Conservation (phyloP, 2,113 vertebrate genomes). For the Ivindomyrus marchei region DNA sequence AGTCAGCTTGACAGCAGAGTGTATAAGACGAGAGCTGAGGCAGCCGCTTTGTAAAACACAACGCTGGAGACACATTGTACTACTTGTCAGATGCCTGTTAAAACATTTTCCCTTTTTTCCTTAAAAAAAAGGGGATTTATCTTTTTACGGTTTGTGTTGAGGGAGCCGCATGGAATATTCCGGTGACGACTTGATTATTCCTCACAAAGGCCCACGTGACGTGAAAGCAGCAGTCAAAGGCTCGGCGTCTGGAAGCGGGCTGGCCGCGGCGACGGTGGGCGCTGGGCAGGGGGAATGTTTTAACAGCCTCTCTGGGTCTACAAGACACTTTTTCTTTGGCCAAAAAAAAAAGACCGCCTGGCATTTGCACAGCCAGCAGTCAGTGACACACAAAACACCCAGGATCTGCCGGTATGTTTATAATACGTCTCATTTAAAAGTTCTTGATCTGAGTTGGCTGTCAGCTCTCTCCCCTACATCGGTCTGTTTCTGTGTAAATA, state of each 20-base stretch:
- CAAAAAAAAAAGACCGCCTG: background rate
- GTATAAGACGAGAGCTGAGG: background rate
- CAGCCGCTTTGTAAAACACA: background rate
- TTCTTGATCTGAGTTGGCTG: constrained; percentile 12
- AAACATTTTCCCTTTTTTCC: background rate
- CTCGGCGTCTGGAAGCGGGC: background rate
- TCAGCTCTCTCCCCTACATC: constrained; percentile 7
- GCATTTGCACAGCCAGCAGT: constrained; percentile 3
- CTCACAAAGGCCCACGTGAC: background rate
- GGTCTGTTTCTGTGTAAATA: constrained; percentile 20
- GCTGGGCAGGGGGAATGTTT: background rate
- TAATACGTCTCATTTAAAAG: constrained; percentile 13
- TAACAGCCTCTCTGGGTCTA: constrained; percentile 13
- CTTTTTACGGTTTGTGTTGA: background rate
- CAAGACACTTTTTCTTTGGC: constrained; percentile 5
- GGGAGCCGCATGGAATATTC: background rate
- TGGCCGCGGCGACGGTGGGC: background rate
- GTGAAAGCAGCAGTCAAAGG: background rate
- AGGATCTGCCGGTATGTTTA: background rate
- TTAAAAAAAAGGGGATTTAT: background rate
- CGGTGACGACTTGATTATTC: background rate
- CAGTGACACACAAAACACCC: background rate
- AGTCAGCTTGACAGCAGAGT: background rate
- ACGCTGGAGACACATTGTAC: background rate
- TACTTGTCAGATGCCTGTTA: background rate